Conservation (phyloP, 2,113 vertebrate genomes). For the Oplegnathus fasciatus region DNA sequence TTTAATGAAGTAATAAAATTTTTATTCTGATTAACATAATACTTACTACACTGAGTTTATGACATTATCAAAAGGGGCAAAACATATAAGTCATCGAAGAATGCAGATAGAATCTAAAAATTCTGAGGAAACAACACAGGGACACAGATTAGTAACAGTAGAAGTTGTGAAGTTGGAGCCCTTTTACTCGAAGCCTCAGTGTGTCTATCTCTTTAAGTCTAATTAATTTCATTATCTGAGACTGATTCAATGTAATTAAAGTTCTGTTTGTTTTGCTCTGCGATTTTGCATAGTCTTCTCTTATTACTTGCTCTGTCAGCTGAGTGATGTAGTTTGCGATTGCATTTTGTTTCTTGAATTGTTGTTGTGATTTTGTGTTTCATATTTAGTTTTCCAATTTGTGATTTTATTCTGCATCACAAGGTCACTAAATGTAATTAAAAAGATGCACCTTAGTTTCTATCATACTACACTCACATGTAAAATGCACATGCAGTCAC, state of each 20-base stretch:
- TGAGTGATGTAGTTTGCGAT: conserved; percentile 35
- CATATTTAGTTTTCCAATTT: conserved; percentile 2
- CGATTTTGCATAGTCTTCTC: conserved; percentile 24
- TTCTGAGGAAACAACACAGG: not conserved
- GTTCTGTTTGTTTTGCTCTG: conserved; percentile 33
- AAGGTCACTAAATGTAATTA: not conserved
- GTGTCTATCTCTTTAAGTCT: conserved; percentile 17
- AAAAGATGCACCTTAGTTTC: not conserved
- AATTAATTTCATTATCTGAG: conserved; percentile 52
- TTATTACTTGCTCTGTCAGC: conserved; percentile 42
- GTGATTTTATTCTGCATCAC: not conserved
- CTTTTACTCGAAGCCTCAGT: not conserved
- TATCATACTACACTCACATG: not conserved
- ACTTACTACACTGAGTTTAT: not conserved
- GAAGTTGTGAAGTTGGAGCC: not conserved
- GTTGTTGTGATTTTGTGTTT: conserved; percentile 1
- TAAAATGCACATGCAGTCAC: not conserved
- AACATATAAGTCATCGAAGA: not conserved
- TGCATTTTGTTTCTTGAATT: conserved; percentile 27
- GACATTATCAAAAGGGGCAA: not conserved
- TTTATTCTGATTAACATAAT: not conserved
- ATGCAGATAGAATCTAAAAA: not conserved
- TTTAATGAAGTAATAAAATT: not conserved
- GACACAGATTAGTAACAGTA: not conserved
- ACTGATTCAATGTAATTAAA: conserved; percentile 41